Percentiles rank a stretch among this genome's conserved stretches.
Conservation (phyloP, 1,140 invertebrate species). For the Drosophila mojavensis region DNA sequence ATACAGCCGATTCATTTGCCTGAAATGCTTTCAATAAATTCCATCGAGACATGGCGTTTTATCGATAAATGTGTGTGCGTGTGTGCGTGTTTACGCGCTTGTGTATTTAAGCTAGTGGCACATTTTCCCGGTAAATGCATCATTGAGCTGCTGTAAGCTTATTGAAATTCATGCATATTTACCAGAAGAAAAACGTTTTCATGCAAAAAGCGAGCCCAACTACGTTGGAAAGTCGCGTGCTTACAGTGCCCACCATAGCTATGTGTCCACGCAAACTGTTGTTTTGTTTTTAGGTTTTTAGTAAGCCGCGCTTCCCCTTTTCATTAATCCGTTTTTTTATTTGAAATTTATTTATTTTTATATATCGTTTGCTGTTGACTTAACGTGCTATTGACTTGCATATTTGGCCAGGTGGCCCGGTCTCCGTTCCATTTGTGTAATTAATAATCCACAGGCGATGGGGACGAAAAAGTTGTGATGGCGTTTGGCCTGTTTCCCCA, state of each 20-base stretch:
- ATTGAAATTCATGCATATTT: neutral
- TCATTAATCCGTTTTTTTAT: neutral
- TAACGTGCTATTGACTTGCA: constrained; percentile 34
- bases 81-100: neutral
- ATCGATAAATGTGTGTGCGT: neutral
- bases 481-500: neutral
- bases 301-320: neutral
- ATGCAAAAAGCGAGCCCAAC: neutral
- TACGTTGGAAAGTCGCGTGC: too few species aligned
- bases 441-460: constrained; percentile 33
- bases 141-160: neutral
- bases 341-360: neutral
- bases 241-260: neutral
- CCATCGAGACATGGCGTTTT: neutral
- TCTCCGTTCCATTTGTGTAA: constrained; percentile 42
- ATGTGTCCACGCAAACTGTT: neutral
- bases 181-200: neutral
- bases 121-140: neutral
- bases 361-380: constrained; percentile 21
- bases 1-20: too few species aligned
- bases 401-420: constrained; percentile 14
- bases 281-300: neutral
- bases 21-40: neutral
- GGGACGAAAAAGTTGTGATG: constrained; percentile 16
- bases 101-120: neutral